Conservation (phyloP, 2,888 invertebrate genomes). For the Cancer borealis region DNA sequence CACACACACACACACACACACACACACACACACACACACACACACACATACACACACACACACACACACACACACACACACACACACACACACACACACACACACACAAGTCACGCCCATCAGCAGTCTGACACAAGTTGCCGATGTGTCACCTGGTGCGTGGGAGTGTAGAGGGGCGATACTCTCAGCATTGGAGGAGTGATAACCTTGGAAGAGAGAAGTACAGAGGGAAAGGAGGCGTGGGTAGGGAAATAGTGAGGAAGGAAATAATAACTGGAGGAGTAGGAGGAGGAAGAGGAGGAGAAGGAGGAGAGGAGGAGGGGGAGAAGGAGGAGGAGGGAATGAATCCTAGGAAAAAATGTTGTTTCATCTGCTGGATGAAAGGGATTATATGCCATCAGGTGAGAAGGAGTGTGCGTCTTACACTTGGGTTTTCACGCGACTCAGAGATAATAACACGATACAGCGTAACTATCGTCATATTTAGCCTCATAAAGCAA, state of each 20-base stretch:
- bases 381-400: neutral
- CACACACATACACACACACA: neutral
- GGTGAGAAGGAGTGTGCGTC: neutral
- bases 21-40: neutral
- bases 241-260: neutral
- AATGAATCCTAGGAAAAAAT: neutral
- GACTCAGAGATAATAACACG: neutral
- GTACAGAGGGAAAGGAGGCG: neutral
- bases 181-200: neutral
- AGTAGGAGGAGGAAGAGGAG: neutral
- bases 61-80: neutral
- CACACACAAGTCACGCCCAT: neutral
- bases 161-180: neutral
- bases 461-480: neutral
- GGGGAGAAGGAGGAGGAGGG: neutral
- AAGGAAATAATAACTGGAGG: neutral
- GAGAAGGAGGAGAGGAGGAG: neutral
- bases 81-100: neutral
- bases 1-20: no score
- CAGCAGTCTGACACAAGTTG: neutral
- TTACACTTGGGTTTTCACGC: neutral
- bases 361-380: neutral
- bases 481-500: slow-evolving; percentile 4
- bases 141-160: neutral
- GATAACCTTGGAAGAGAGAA: neutral